Conservation (phyloP, 2,888 invertebrate species). For the Autographa gamma region DNA sequence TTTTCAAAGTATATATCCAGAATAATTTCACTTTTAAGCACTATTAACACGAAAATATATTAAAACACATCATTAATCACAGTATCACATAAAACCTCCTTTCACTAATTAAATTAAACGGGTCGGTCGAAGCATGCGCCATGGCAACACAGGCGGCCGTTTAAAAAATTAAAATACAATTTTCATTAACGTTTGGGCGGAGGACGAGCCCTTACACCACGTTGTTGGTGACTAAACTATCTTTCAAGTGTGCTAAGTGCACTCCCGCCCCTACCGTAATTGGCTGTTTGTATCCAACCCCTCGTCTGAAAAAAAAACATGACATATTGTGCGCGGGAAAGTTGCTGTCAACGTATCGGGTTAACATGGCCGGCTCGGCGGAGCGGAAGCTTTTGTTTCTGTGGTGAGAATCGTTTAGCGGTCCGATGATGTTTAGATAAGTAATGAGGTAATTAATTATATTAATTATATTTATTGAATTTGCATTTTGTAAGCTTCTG, state of each 20-base stretch:
- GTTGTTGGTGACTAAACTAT: conserved; percentile 85
- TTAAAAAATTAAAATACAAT: conserved; percentile 59
- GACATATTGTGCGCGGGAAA: conserved; percentile 88
- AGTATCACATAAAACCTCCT: conserved; percentile 74
- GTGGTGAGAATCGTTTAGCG: conserved; percentile 82
- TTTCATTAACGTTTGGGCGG: conserved; percentile 57
- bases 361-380: conserved; percentile 73
- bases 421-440: conserved; percentile 79
- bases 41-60: conserved; percentile 60
- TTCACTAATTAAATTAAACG: conserved; percentile 85
- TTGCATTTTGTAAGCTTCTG: conserved; percentile 1
- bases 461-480: conserved; percentile 18
- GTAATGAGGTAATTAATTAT: conserved; percentile 61
- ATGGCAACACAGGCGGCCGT: conserved; percentile 72
- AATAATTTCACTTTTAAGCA: conserved; percentile 63
- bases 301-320: conserved; percentile 84
- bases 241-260: conserved; percentile 81
- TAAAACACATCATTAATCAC: conserved; percentile 82
- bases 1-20: conserved; percentile 62
- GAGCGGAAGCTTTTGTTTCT: conserved; percentile 78
- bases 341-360: conserved; percentile 83
- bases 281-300: conserved; percentile 88
- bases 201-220: conserved; percentile 79
- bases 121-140: conserved; percentile 77
- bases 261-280: conserved; percentile 86